Base-by-base conservation (phyloP, 2,888 invertebrate genomes). In the Spisula solida region DNA sequence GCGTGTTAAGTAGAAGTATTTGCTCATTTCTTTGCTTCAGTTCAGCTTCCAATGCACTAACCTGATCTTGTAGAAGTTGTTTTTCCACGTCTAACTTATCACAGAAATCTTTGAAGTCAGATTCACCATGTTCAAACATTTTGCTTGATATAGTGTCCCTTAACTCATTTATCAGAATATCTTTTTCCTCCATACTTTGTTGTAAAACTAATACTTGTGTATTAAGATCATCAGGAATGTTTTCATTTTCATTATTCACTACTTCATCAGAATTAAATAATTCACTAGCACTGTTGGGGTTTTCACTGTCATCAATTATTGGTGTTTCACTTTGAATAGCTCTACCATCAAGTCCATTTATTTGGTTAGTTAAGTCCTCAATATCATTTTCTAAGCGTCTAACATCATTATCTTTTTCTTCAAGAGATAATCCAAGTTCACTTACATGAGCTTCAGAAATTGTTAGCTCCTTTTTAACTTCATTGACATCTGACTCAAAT, bases 321-420 rank as follows among this genome's bases (percentile, higher is more conserved):
- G n/a, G 75, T 34, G 31, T 10, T 16, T 34, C 75, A 75, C 31
- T 75, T n/a, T 56, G 25, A n/a, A 56, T 25, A 34, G 78, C 48
- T 55, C 75, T 31, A 25, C 41, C 51, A 51, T 81, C 82, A 34
- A 86, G 25, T 34, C 4, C 18, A 51, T 31, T 55, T 47, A 81
- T 55, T 25, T 83, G 81, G 75, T 25, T 20, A 25, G 56, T 81
- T 48, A 88, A 82, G n/a, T 86, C 86, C 47, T 86, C 56, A 78
- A 85, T 78, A 41, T 70, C 31, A 41, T 79, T 75, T 80, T 88
- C 78, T 20, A 88, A 75, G 31, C 51, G 51, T 70, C 51, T 87
- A n/a, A 90, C 85, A 79, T 89, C 88, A 85, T 88, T 89, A 78
- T 88, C 86, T 89, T 88, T 89, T 47, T 88, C 82, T 56, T 89